Evolutionary conservation across 2,888 invertebrate species (phyloP).

Genomic region (Patella depressa): DNA sequence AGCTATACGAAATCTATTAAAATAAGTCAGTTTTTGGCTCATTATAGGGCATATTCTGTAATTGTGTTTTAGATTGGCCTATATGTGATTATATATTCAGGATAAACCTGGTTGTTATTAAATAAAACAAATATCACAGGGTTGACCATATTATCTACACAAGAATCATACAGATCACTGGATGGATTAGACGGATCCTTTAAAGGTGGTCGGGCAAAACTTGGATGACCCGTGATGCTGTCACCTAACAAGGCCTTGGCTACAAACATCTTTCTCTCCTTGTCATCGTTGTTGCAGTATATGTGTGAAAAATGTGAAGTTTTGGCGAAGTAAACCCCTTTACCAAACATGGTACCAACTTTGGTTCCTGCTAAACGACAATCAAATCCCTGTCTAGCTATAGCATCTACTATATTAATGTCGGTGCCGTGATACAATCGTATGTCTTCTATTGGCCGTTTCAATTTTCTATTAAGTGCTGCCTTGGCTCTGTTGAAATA

Average conservation of each 20-base stretch:
- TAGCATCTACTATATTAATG: background rate
- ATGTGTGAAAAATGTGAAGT: background rate
- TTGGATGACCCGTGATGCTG: background rate
- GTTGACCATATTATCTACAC: background rate
- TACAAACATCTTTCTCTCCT: background rate
- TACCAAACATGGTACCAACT: background rate
- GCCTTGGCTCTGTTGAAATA: background rate
- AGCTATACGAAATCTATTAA: no score
- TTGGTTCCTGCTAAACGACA: background rate
- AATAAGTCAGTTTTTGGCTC: no score
- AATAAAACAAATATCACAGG: background rate
- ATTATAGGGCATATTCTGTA: no score
- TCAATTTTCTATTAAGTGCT: background rate
- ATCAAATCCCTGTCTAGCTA: background rate
- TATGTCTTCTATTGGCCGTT: background rate
- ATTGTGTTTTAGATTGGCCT: no score
- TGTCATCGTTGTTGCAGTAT: background rate
- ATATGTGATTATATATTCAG: background rate
- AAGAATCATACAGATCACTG: slow-evolving; percentile 6
- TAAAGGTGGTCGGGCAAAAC: background rate
- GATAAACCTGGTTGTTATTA: background rate
- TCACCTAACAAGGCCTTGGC: background rate
- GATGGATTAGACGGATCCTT: background rate
- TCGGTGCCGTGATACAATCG: background rate
- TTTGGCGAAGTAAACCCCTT: background rate